Evolutionary conservation across 2,888 invertebrate genomes (phyloP).

Genomic region (Magallana nippona): DNA sequence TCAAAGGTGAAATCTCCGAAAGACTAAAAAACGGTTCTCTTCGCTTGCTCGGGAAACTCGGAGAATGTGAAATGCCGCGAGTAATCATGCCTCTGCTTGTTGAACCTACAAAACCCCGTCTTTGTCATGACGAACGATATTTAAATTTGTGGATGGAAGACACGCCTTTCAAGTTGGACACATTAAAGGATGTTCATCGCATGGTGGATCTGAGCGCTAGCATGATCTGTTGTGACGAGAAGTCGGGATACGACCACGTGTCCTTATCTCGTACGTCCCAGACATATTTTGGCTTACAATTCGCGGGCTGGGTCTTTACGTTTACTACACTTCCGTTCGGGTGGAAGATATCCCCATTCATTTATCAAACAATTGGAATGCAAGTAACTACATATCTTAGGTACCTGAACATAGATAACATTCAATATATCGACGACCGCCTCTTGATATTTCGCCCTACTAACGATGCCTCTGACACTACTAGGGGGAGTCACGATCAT

Average conservation of each 20-base stretch:
- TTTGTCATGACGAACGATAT: conserved; percentile 50
- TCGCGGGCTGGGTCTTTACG: conserved; percentile 42
- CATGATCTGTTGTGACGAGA: conserved; percentile 46
- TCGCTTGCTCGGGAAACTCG: conserved; percentile 34
- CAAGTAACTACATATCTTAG: conserved; percentile 35
- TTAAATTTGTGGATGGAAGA: conserved; percentile 50
- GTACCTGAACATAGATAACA: not conserved
- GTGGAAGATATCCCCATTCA: conserved; percentile 40
- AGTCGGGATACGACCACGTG: conserved; percentile 51
- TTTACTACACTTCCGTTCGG: conserved; percentile 47
- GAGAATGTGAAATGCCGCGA: conserved; percentile 34
- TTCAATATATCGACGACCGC: too few relatives aligned
- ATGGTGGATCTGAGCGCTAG: conserved; percentile 2
- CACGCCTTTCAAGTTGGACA: conserved; percentile 42
- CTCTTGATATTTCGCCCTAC: conserved; percentile 29
- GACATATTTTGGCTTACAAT: conserved; percentile 44
- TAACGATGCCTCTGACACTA: not conserved
- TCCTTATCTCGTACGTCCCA: not conserved
- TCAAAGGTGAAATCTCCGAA: conserved; percentile 28
- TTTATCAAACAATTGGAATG: conserved; percentile 40
- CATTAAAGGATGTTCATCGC: conserved; percentile 46
- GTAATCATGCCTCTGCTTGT: conserved; percentile 40
- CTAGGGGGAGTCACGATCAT: not conserved
- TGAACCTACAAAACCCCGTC: too few relatives aligned
- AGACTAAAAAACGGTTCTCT: conserved; percentile 44